Evolutionary conservation across 2,113 vertebrate genomes (phyloP).

Genomic region (Dryoscopus gambensis): DNA sequence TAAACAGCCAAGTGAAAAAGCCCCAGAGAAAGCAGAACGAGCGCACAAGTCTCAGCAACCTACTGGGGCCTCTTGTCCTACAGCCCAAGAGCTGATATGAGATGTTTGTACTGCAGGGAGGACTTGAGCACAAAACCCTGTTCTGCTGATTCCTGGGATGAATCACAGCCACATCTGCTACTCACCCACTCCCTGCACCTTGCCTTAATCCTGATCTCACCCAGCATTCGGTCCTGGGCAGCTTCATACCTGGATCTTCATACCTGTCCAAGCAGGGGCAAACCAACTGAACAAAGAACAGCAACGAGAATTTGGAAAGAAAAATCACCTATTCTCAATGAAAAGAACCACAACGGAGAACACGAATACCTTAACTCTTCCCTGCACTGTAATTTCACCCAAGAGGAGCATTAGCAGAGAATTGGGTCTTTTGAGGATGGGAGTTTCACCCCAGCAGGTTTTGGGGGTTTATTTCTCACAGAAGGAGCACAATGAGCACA

Average conservation of each 20-base stretch:
- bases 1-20: not conserved
- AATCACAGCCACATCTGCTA: not conserved
- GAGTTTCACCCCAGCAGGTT: not conserved
- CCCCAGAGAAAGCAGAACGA: not conserved
- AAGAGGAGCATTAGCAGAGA: not conserved
- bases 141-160: not conserved
- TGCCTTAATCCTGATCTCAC: not conserved
- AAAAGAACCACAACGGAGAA: not conserved
- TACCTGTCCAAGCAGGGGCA: not conserved
- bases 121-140: not conserved
- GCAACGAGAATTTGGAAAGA: not conserved
- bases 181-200: not conserved
- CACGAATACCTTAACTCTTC: not conserved
- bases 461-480: not conserved
- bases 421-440: not conserved
- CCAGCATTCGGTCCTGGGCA: not conserved
- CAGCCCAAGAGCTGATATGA: not conserved
- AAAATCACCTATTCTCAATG: slow-evolving; percentile 20
- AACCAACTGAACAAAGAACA: not conserved
- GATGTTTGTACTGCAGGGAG: not conserved
- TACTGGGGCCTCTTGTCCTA: not conserved
- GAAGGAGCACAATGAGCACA: not conserved
- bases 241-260: not conserved
- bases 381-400: not conserved
- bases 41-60: not conserved